Conservation (phyloP, 1,140 invertebrate species). For the Platorchestia sp. region DNA sequence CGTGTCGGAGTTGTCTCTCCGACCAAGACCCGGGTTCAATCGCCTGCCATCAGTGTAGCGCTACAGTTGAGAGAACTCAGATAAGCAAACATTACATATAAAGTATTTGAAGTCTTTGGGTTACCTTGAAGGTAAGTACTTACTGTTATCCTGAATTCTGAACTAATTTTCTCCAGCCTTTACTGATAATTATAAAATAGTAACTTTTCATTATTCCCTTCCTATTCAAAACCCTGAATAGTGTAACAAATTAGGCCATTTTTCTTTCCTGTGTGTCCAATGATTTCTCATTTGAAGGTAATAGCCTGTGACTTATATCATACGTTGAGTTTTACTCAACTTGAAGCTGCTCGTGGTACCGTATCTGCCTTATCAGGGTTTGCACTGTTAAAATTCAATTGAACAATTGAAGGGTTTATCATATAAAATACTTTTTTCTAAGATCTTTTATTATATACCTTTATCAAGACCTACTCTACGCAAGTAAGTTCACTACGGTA, state of each 20-base stretch:
- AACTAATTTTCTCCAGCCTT: not conserved
- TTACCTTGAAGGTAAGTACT: not conserved
- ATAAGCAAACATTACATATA: slow-evolving; percentile 1
- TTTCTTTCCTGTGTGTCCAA: no score
- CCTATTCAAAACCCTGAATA: not conserved
- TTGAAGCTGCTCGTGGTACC: no score
- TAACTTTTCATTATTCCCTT: not conserved
- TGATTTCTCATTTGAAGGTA: no score
- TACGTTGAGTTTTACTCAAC: no score
- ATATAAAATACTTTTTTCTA: not conserved
- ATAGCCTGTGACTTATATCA: no score
- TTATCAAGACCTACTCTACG: not conserved
- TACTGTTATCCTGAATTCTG: not conserved
- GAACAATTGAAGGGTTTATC: not conserved
- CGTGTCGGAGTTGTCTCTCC: not conserved
- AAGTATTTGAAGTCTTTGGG: not conserved
- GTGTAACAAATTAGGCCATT: no score
- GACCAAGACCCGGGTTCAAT: not conserved
- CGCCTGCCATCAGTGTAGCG: not conserved
- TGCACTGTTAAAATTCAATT: not conserved
- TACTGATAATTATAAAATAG: not conserved
- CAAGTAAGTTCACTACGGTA: not conserved
- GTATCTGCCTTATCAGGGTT: no score
- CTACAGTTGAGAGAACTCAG: not conserved
- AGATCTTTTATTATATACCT: not conserved